Percentiles rank a stretch among this genome's conserved stretches.
phyloP scores from a whole-genome alignment of 1,140 invertebrate genomes.

The Macrotrachela quadricornifera region DNA sequence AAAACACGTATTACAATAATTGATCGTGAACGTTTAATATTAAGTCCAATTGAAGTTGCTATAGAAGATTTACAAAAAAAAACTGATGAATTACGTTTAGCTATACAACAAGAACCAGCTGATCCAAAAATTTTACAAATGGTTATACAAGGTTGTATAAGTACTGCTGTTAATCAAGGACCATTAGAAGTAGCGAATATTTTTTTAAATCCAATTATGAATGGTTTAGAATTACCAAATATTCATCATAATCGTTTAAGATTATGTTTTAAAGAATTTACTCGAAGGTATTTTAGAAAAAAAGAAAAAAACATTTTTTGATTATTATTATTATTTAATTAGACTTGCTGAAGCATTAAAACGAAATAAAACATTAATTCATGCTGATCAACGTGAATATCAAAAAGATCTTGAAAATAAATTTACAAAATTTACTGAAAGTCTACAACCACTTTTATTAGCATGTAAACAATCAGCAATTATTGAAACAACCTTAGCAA shows the following conservation, averaged over 20 bases:
- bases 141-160: constrained; percentile 65
- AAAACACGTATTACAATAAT: constrained; percentile 60
- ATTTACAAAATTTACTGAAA: too few relatives aligned
- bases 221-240: constrained; percentile 46
- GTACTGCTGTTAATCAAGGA: constrained; percentile 84
- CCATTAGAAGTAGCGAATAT: constrained; percentile 79
- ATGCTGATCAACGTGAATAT: constrained; percentile 74
- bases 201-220: constrained; percentile 40
- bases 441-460: too few relatives aligned
- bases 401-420: constrained; percentile 58
- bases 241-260: constrained; percentile 72
- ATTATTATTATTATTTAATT: too few relatives aligned
- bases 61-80: constrained; percentile 66
- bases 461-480: too few relatives aligned
- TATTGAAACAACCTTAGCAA: too few relatives aligned
- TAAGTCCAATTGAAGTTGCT: constrained; percentile 75
- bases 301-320: too few relatives aligned
- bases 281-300: constrained; percentile 1
- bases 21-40: constrained; percentile 48
- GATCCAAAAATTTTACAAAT: constrained; percentile 90
- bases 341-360: constrained; percentile 71
- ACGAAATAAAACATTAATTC: constrained; percentile 75
- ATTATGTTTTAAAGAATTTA: constrained; percentile 80
- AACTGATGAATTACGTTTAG: constrained; percentile 35
- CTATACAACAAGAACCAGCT: constrained; percentile 66